Evolutionary conservation across 2,797 vertebrate species (phyloP).

Genomic region (Premnoplex brunnescens): DNA sequence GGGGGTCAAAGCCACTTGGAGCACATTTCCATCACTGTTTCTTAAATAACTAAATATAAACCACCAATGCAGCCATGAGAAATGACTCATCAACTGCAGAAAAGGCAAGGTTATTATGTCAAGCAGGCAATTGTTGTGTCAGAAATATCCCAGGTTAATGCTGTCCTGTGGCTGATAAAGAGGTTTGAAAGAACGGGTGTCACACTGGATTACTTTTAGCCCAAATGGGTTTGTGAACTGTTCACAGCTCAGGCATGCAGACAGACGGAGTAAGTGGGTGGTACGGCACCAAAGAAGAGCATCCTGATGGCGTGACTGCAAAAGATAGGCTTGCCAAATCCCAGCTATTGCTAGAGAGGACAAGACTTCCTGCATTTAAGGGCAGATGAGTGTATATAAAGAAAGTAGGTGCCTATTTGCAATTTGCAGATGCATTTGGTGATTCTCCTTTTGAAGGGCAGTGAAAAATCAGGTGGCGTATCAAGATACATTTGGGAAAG

Average conservation of each 20-base stretch:
- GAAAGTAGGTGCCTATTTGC: background rate
- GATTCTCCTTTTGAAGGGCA: background rate
- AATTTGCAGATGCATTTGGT: background rate
- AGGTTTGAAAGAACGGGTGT: background rate
- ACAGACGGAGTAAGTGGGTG: accelerated
- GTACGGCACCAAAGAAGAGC: background rate
- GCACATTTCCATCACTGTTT: background rate
- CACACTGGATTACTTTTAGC: background rate
- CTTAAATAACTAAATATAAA: background rate
- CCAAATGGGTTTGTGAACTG: background rate
- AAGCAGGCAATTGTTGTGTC: accelerated
- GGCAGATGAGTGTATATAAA: accelerated
- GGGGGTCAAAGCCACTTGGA: background rate
- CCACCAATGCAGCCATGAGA: background rate
- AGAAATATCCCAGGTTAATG: background rate
- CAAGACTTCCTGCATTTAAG: background rate
- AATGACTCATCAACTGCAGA: background rate
- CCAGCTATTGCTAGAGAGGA: background rate
- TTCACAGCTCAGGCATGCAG: background rate
- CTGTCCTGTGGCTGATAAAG: background rate
- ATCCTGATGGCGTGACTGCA: background rate
- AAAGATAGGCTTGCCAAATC: background rate
- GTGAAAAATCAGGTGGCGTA: background rate
- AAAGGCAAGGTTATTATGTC: background rate
- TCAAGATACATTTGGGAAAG: background rate